A percentile compares a stretch with the other conserved stretches of the same genome.
Evolutionary conservation across 2,888 invertebrate genomes (phyloP).

Genomic region (Philopedon plagiatum): DNA sequence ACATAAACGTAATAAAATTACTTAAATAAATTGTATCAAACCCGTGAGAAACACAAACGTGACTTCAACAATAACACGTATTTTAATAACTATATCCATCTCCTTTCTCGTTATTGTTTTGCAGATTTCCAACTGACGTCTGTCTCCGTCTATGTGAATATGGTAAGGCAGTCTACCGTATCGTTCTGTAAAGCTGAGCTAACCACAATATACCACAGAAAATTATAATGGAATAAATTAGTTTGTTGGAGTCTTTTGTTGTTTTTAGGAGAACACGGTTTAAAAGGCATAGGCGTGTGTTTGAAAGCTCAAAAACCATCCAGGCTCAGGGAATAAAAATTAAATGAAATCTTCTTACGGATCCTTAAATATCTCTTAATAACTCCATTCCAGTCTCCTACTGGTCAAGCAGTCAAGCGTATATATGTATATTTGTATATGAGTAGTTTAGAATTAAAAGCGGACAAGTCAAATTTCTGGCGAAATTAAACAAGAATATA

Average conservation of each 20-base stretch:
- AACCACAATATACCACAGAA: constrained; percentile 64
- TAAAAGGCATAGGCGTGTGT: constrained; percentile 14
- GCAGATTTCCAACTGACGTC: background rate
- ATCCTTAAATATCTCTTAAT: no score
- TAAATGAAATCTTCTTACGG: no score
- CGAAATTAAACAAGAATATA: no score
- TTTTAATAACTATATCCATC: constrained; percentile 67
- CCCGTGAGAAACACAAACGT: constrained; percentile 70
- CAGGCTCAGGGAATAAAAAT: no score
- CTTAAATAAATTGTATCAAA: constrained; percentile 62
- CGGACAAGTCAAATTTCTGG: no score
- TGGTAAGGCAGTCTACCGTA: constrained; percentile 61
- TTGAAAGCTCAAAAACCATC: no score
- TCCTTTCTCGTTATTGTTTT: constrained; percentile 52
- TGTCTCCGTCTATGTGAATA: constrained; percentile 52
- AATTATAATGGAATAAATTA: constrained; percentile 61
- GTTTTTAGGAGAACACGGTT: constrained; percentile 37
- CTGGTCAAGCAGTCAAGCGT: no score
- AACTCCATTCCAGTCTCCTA: no score
- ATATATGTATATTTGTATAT: no score
- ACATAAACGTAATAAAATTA: constrained; percentile 60
- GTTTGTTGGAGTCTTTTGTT: constrained; percentile 44
- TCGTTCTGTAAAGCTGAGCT: constrained; percentile 63
- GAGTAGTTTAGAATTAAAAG: no score
- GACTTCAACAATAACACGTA: constrained; percentile 70